Conservation (phyloP, 1,140 invertebrate species). For the Drosophila fuyamai region DNA sequence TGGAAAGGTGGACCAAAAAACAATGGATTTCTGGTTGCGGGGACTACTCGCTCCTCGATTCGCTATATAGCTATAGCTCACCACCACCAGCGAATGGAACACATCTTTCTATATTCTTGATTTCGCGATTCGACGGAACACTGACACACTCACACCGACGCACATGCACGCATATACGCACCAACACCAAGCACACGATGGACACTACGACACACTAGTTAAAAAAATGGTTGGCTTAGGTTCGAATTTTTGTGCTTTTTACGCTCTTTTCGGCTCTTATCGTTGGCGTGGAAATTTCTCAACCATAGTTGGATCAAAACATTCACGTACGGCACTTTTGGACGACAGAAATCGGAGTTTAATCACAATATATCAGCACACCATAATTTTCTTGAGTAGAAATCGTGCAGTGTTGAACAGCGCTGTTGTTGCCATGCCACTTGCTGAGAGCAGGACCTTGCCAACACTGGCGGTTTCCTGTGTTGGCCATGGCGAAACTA, state of each 20-base stretch:
- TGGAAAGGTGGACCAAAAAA: conserved; percentile 1
- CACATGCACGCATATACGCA: conserved; percentile 24
- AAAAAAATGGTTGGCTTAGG: conserved; percentile 52
- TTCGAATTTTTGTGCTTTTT: conserved; percentile 33
- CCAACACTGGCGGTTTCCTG: conserved; percentile 12
- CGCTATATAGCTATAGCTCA: conserved; percentile 55
- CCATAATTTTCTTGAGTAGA: conserved; percentile 52
- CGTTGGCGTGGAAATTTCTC: neutral
- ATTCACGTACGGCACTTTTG: conserved; percentile 47
- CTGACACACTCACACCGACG: conserved; percentile 20
- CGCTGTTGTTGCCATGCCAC: conserved; percentile 13
- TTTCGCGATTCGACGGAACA: conserved; percentile 70
- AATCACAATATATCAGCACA: conserved; percentile 73
- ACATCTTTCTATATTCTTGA: conserved; percentile 75
- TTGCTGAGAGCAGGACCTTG: conserved; percentile 3
- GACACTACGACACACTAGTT: conserved; percentile 49
- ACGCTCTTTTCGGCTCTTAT: conserved; percentile 3
- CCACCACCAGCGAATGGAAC: conserved; percentile 55
- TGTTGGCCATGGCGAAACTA: conserved; percentile 6
- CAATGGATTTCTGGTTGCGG: conserved; percentile 9
- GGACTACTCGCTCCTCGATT: conserved; percentile 29
- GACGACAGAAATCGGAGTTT: conserved; percentile 45
- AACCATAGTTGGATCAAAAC: conserved; percentile 17
- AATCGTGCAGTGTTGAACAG: conserved; percentile 14
- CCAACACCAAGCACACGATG: conserved; percentile 42